These are phyloP conservation scores for Hypothenemus hampei DNA, from an alignment of 1,140 invertebrate genomes.

Conservation along the genomic window DNA sequence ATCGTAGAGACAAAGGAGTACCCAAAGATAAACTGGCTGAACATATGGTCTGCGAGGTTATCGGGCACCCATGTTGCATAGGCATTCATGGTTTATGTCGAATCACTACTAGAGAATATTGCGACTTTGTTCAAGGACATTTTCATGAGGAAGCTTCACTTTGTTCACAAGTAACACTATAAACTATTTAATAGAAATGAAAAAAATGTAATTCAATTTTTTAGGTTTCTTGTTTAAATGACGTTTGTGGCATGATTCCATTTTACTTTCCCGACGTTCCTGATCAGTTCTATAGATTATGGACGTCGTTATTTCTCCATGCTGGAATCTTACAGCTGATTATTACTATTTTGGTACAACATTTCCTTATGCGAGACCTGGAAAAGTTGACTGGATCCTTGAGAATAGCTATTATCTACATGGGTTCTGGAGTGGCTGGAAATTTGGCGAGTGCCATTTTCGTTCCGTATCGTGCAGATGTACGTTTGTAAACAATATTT, in stretches of 20 bases:
- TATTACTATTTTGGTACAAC: slow-evolving; percentile 86
- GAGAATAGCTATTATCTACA: slow-evolving; percentile 89
- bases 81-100: slow-evolving; percentile 95
- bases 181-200: neutral
- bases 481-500: slow-evolving; percentile 47
- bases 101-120: slow-evolving; percentile 96
- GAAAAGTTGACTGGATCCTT: slow-evolving; percentile 93
- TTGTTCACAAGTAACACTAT: slow-evolving; percentile 81
- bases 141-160: slow-evolving; percentile 97
- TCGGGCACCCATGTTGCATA: slow-evolving; percentile 97
- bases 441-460: slow-evolving; percentile 97
- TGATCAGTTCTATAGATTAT: slow-evolving; percentile 96
- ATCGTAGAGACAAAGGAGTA: slow-evolving; percentile 39
- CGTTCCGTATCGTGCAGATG: slow-evolving; percentile 96
- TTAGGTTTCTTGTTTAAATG: slow-evolving; percentile 91
- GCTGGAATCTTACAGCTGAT: slow-evolving; percentile 90
- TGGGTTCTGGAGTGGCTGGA: slow-evolving; percentile 89
- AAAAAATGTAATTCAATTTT: slow-evolving; percentile 36
- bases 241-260: slow-evolving; percentile 98
- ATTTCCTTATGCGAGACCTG: slow-evolving; percentile 90
- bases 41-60: slow-evolving; percentile 95
- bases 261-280: slow-evolving; percentile 88
- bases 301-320: slow-evolving; percentile 96
- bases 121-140: slow-evolving; percentile 94
- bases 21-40: slow-evolving; percentile 78